phyloP scores from a whole-genome alignment of 1,140 invertebrate species.

The Agrilus planipennis region DNA sequence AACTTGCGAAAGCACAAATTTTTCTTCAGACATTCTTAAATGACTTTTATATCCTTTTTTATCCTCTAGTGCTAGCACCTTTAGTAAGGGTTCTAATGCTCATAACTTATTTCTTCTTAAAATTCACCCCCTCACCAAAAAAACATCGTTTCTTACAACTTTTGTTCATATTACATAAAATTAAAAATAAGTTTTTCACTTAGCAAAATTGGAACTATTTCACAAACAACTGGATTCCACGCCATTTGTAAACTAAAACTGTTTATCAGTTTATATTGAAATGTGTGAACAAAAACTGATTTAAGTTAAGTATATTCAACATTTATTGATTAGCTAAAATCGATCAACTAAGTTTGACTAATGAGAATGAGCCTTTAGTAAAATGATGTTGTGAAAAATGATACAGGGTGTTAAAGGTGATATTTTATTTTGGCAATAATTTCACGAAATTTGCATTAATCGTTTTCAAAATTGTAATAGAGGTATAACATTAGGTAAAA shows the following conservation, averaged over 20 bases:
- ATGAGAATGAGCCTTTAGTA: constrained; percentile 5
- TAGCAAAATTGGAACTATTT: constrained; percentile 5
- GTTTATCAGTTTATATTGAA: constrained; percentile 5
- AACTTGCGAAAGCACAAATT: no score
- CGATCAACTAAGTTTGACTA: constrained; percentile 3
- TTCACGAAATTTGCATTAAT: no score
- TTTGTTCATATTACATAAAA: constrained; percentile 4
- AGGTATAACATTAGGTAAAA: no score
- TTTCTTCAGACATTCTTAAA: constrained; percentile 20
- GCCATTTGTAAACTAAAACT: no score
- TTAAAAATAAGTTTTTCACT: constrained; percentile 1
- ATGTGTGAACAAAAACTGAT: constrained; percentile 2
- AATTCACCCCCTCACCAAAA: constrained; percentile 4
- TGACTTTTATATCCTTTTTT: no score
- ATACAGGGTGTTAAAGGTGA: no score
- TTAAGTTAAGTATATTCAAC: constrained; percentile 1
- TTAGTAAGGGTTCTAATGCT: constrained; percentile 5
- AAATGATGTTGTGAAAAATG: no score
- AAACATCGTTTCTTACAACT: constrained; percentile 5
- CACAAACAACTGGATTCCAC: constrained; percentile 3
- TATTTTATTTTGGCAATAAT: no score
- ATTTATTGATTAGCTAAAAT: background rate
- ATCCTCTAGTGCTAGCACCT: constrained; percentile 4
- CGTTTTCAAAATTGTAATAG: no score
- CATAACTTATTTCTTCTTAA: constrained; percentile 5